Percentiles rank a stretch among this genome's conserved stretches.
Conservation (phyloP, 2,888 invertebrate genomes). For the Platypus cylindrus region DNA sequence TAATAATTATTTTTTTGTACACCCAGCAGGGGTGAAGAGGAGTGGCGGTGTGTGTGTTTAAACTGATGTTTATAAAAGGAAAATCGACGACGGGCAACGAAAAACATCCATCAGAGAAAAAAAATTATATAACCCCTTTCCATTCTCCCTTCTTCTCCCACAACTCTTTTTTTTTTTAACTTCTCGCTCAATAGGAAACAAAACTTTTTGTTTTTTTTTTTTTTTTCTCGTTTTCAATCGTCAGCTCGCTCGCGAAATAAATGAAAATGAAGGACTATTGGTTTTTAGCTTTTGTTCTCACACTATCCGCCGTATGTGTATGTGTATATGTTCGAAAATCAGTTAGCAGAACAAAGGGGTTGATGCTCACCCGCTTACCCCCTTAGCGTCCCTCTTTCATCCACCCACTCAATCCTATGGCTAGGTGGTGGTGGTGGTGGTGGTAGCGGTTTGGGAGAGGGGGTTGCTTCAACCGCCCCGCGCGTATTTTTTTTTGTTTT, state of each 20-base stretch:
- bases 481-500: slow-evolving; percentile 17
- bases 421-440: slow-evolving; percentile 3
- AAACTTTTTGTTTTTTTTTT: too few species aligned
- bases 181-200: slow-evolving; percentile 28
- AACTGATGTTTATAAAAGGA: too few species aligned
- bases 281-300: slow-evolving; percentile 36
- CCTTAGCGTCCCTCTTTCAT: slow-evolving; percentile 8
- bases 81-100: too few species aligned
- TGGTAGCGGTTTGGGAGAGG: slow-evolving; percentile 1
- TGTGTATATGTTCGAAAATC: slow-evolving; percentile 33
- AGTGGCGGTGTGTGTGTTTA: too few species aligned
- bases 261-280: slow-evolving; percentile 40
- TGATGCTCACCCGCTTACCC: slow-evolving; percentile 16
- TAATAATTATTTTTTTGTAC: too few species aligned
- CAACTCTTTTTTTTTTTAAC: too few species aligned
- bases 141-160: slow-evolving; percentile 14
- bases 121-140: slow-evolving; percentile 11
- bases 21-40: too few species aligned
- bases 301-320: slow-evolving; percentile 22
- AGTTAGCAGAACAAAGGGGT: slow-evolving; percentile 36
- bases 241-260: slow-evolving; percentile 35
- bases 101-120: too few species aligned
- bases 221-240: slow-evolving; percentile 39
- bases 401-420: slow-evolving; percentile 1
- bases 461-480: slow-evolving; percentile 12